These are phyloP conservation scores for Vidua macroura DNA, from an alignment of 2,113 vertebrate genomes.

Conservation along the genomic window DNA sequence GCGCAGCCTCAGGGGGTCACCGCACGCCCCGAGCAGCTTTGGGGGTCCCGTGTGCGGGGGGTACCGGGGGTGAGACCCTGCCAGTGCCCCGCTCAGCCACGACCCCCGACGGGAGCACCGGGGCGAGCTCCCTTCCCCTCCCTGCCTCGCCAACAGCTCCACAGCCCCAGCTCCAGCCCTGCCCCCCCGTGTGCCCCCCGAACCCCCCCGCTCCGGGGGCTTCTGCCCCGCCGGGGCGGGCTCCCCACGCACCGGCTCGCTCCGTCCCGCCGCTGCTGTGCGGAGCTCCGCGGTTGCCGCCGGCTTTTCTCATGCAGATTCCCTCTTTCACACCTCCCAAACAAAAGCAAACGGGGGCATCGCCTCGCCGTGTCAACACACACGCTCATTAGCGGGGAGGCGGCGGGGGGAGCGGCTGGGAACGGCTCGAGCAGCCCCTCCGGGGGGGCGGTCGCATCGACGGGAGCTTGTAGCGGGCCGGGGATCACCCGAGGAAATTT, in stretches of 20 bases:
- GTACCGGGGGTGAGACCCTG: not conserved
- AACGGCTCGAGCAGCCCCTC: not conserved
- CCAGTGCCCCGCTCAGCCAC: not conserved
- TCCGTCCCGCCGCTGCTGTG: not conserved
- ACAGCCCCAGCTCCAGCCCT: not conserved
- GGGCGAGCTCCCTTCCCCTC: not conserved
- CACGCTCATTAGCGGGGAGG: constrained; percentile 71
- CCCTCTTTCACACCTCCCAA: constrained; percentile 80
- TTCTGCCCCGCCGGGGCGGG: not conserved
- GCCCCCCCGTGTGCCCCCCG: not conserved
- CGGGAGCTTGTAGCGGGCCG: not conserved
- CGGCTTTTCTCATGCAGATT: constrained; percentile 71
- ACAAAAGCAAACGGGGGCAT: constrained; percentile 82
- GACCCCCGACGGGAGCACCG: not conserved
- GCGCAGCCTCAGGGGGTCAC: not conserved
- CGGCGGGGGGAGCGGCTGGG: not conserved
- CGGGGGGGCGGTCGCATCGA: constrained; percentile 6
- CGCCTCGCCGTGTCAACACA: constrained; percentile 77
- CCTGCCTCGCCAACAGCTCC: not conserved
- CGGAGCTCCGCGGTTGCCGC: constrained; percentile 9
- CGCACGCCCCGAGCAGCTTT: not conserved
- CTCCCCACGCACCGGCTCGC: constrained; percentile 33
- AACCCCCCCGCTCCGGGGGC: not conserved
- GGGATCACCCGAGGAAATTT: constrained; percentile 32
- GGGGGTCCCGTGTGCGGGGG: not conserved